Base-by-base conservation (phyloP, 2,113 vertebrate genomes). In the Sylvilagus bachmani region DNA sequence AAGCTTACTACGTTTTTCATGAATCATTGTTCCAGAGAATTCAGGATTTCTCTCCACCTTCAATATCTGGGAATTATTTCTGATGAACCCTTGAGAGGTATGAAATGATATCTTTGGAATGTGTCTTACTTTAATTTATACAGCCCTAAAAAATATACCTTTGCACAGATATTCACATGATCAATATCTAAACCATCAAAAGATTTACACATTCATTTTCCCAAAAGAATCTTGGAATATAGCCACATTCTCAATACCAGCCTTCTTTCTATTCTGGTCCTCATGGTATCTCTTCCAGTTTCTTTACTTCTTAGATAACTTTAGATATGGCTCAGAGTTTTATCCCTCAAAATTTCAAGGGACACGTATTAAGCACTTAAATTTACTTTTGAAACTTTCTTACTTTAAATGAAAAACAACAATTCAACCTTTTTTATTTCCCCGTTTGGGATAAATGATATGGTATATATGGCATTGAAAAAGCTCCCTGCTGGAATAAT, bases 41-140 rank as follows among this genome's bases (percentile, higher is more conserved):
- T 49, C 13, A 70, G 8, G 25, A 25, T 10, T 0, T 21, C 16
- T 22, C 12, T 16, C 10, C 5, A 17, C 0, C 1, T 0, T 0
- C 4, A 4, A 14, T 38, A 33, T 27, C 16, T 58, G 25, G 3
- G 16, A 75, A 24, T 71, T 73, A 33, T 71, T 33, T 38, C 1
- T 33, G 9, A 25, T 78, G 29, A 36, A 4, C 1, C 62, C 10
- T 73, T 13, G 6, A 71, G n/a, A 3, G 66, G 11, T 0, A 0
- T 25, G 8, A 31, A 58, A 67, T 4, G 17, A 5, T n/a, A 17
- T 55, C 49, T 75, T 89, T 58, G 13, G 5, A 10, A 36, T 79
- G 5, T 75, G 22, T 69, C 25, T 67, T 70, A 29, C 1, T 79
- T 6, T 38, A 93, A 2, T 4, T 58, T 74, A 13, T 7, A 78